Evolutionary conservation across 2,797 vertebrate genomes (phyloP).

Genomic region (Todus mexicanus): DNA sequence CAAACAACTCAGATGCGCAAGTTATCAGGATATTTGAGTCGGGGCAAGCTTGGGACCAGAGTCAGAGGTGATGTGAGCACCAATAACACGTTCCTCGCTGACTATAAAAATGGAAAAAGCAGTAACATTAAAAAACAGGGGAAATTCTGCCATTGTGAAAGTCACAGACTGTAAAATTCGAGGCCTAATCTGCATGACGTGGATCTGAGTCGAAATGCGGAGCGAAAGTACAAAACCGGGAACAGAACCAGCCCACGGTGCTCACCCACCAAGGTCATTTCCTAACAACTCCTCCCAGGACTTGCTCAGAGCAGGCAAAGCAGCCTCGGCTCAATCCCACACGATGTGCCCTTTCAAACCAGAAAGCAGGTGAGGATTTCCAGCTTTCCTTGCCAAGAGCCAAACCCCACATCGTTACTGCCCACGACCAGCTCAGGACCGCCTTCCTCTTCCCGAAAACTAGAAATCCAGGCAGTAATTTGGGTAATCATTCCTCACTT

Average conservation of each 20-base stretch:
- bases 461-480: neutral
- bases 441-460: neutral
- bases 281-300: neutral
- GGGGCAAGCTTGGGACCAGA: neutral
- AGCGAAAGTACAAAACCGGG: neutral
- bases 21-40: constrained; percentile 34
- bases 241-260: neutral
- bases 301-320: neutral
- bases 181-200: neutral
- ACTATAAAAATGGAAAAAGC: neutral
- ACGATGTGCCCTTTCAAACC: neutral
- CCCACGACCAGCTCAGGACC: neutral
- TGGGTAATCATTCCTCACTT: neutral
- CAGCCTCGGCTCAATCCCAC: neutral
- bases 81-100: fast-evolving
- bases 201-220: neutral
- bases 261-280: neutral
- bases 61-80: constrained; percentile 13
- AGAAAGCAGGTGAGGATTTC: neutral
- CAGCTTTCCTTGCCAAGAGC: neutral
- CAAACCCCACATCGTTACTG: neutral
- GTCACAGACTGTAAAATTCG: neutral
- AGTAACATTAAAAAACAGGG: neutral
- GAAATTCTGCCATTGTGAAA: neutral
- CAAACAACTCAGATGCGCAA: neutral